Conservation (phyloP, 2,888 invertebrate genomes). For the Ornithoptera priamus region DNA sequence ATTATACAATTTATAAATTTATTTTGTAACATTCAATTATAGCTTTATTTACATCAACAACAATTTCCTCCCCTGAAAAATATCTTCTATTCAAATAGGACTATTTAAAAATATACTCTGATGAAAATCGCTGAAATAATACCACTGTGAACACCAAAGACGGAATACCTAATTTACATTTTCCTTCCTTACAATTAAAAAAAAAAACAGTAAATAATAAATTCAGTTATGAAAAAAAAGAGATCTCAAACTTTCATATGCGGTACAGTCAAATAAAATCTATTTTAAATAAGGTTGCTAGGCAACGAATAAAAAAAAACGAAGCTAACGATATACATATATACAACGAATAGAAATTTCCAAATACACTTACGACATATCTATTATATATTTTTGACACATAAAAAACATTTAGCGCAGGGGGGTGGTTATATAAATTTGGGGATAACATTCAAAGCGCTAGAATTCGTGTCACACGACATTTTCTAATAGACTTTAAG, state of each 20-base stretch:
- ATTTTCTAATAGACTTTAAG: constrained; percentile 18
- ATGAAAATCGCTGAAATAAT: background rate
- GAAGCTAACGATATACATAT: background rate
- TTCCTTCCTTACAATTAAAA: background rate
- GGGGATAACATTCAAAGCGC: constrained; percentile 24
- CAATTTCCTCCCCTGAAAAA: background rate
- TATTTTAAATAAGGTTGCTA: too few species aligned
- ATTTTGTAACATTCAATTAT: background rate
- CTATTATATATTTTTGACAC: constrained; percentile 13
- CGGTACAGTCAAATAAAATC: too few species aligned
- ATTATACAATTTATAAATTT: background rate
- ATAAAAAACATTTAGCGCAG: constrained; percentile 8
- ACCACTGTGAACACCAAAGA: too few species aligned
- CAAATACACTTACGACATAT: background rate
- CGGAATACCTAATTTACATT: background rate
- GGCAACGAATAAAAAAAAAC: too few species aligned
- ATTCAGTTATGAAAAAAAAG: too few species aligned
- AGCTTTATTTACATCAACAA: background rate
- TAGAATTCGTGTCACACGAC: background rate
- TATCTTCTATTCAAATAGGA: background rate
- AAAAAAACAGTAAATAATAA: background rate
- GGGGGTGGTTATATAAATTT: constrained; percentile 6
- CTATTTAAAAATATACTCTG: constrained; percentile 1
- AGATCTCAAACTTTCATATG: too few species aligned
- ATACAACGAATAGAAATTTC: background rate